A percentile compares a stretch with the other conserved stretches of the same genome.
These are phyloP conservation scores for Anser brachyrhynchus DNA, from an alignment of 2,113 vertebrate genomes.

Conservation along the genomic window DNA sequence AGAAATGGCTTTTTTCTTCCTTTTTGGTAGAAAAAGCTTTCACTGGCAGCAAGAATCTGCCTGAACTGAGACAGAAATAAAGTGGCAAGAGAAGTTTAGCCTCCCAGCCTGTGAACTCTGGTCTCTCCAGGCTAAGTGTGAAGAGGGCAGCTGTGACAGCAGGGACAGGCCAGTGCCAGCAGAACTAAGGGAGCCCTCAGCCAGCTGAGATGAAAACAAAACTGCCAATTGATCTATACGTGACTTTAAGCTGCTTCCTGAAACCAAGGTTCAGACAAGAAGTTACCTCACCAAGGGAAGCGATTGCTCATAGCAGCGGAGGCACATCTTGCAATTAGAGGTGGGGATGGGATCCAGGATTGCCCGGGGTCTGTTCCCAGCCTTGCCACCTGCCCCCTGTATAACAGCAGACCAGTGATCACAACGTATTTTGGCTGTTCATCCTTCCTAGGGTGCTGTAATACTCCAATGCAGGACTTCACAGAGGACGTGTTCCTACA, in stretches of 20 bases:
- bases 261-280: not conserved
- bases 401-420: not conserved
- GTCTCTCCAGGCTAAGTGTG: not conserved
- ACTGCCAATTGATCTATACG: not conserved
- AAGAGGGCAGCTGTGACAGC: not conserved
- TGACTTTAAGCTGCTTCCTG: not conserved
- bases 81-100: not conserved
- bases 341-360: not conserved
- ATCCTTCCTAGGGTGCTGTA: not conserved
- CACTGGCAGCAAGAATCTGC: not conserved
- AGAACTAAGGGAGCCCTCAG: not conserved
- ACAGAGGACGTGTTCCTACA: not conserved
- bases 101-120: not conserved
- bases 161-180: not conserved
- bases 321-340: not conserved
- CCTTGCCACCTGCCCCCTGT: not conserved
- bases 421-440: not conserved
- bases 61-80: not conserved
- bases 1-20: not conserved
- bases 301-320: not conserved
- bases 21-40: not conserved
- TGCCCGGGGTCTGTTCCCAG: not conserved
- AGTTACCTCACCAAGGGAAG: not conserved
- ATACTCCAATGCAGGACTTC: not conserved
- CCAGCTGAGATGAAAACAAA: not conserved